These are phyloP conservation scores for Pollicipes pollicipes DNA, from an alignment of 1,140 invertebrate species.

Conservation along the genomic window DNA sequence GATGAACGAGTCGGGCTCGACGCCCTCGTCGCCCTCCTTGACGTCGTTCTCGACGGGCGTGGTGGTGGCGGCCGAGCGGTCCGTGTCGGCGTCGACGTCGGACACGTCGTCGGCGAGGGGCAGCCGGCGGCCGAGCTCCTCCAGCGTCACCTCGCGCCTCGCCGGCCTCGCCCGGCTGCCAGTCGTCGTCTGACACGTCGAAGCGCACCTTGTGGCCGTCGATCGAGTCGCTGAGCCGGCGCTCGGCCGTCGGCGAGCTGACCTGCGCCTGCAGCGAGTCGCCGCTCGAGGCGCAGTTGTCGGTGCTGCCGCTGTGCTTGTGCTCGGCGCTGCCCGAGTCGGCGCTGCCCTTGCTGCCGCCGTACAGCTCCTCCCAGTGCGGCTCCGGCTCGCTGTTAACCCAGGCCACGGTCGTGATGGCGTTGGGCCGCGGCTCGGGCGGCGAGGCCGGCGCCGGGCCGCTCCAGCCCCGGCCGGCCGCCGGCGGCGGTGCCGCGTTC, in stretches of 20 bases:
- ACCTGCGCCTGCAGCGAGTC: background rate
- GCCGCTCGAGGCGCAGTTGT: slow-evolving; percentile 1
- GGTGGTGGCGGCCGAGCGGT: slow-evolving; percentile 11
- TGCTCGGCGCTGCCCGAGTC: background rate
- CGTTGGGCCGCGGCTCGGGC: background rate
- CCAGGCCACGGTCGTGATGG: slow-evolving; percentile 1
- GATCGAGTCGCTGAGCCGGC: background rate
- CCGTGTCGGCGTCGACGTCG: slow-evolving; percentile 2
- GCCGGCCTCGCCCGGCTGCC: background rate
- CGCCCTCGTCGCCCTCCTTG: slow-evolving; percentile 8
- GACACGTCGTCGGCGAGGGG: slow-evolving; percentile 3
- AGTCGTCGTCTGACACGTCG: background rate
- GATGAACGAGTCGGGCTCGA: background rate
- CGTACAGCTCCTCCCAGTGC: background rate
- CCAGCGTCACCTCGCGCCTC: background rate
- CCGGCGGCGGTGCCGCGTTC: too few relatives aligned
- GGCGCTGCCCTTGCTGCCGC: too few relatives aligned
- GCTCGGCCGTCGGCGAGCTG: background rate
- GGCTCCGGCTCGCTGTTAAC: background rate
- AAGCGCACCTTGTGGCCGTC: slow-evolving; percentile 1
- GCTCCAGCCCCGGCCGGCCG: background rate
- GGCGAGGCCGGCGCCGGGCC: background rate
- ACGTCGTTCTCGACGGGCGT: slow-evolving; percentile 3
- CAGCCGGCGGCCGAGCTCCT: background rate
- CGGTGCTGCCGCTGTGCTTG: background rate